Base-by-base conservation (phyloP, 2,888 invertebrate species). In the Gymnocheta viridis region DNA sequence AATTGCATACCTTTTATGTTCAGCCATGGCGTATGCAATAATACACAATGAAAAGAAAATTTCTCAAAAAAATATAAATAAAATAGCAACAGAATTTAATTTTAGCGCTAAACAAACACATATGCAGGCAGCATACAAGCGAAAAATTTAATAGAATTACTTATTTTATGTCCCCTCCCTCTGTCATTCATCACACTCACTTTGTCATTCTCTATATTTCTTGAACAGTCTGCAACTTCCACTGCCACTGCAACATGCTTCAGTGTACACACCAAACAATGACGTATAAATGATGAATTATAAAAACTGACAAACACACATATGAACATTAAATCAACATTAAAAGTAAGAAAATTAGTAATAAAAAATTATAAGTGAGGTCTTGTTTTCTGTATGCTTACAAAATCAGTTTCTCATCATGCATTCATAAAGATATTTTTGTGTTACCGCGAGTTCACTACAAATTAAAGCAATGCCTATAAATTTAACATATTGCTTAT, bases 21-120 rank as follows among this genome's bases (percentile, higher is more conserved):
- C 58, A 72, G 80, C 80, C 80, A 54, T 80, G 80, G 60, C 72
- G 72, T 83, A 83, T 80, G 80, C 80, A 80, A 70, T 60, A 60
- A 29, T 60, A 47, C 56, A 10, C 6, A 24, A 27, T 49, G 35
- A 47, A 60, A 60, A 49, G 35, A 47, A 22, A 47, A 27, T 12
- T 14, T 4, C 2, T 12, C 41, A 41, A 41, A 4, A 41, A 41
- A 12, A n/a, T 14, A 14, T 3, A n/a, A 19, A 56, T 1, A 12
- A 17, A 44, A 6, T 2, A 62, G 7, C 56, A 29, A 54, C 41
- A 22, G 51, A 44, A 79, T 70, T 64, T 64, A 60, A 70, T 79
- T 79, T 79, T 24, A 44, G 2, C 64, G 35, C 41, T 29, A 51
- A 3, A 62, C n/a, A 56, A 62, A 49, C 19, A 41, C 51, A 27